These are phyloP conservation scores for Chaetodon trifasciatus DNA, from an alignment of 2,797 vertebrate species.

Conservation along the genomic window DNA sequence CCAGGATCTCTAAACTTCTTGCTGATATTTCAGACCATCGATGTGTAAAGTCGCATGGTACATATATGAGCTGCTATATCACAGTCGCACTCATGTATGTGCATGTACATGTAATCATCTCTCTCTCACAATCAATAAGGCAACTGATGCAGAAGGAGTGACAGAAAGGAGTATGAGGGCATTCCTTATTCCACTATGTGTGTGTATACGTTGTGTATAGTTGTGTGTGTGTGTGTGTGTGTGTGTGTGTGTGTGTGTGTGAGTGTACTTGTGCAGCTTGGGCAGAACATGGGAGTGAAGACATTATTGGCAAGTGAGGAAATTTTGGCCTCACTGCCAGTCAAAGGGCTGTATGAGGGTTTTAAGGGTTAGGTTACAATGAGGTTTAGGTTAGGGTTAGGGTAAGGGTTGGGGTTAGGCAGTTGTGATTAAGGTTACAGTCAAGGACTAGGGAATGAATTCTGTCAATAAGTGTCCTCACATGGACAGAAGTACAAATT, in stretches of 20 bases:
- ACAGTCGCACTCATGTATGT: constrained; percentile 29
- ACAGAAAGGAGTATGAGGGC: constrained; percentile 10
- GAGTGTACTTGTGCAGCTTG: no score
- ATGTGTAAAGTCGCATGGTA: neutral
- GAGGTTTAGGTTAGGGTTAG: no score
- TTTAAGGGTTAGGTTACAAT: no score
- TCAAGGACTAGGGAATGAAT: no score
- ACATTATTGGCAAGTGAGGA: no score
- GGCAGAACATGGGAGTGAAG: no score
- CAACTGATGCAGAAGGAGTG: constrained; percentile 57
- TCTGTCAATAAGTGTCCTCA: no score
- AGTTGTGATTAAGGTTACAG: no score
- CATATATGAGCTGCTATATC: neutral
- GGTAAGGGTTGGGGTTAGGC: no score
- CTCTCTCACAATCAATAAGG: constrained; percentile 54
- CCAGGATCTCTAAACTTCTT: neutral
- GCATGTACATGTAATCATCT: constrained; percentile 40
- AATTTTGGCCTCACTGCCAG: no score
- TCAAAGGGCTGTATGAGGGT: no score
- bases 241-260: neutral
- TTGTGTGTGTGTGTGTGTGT: neutral
- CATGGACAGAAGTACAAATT: no score
- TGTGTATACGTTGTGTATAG: constrained; percentile 8
- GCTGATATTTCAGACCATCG: neutral
- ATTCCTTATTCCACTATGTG: constrained; percentile 28